Base-by-base conservation (phyloP, 2,888 invertebrate species). In the Pantelozetes paolii region DNA sequence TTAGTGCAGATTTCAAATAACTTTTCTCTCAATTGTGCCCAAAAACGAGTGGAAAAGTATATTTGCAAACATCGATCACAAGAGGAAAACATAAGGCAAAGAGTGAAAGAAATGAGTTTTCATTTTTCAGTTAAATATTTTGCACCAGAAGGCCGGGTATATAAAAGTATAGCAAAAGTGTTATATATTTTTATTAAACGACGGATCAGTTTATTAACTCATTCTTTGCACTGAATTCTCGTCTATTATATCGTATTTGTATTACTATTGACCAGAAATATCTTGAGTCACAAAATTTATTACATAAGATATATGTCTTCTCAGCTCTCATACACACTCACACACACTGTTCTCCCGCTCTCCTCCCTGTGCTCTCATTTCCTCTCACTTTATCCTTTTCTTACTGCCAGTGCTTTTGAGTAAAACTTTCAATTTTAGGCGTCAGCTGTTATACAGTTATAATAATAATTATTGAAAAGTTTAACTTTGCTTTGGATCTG, bases 401-500 rank as follows among this genome's bases (percentile, higher is more conserved):
- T 36, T 36, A 36, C 18, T 45, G 45, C 15, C 45, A 45, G 11
- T 45, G 45, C 54, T 54, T 50, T 50, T 50, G 20, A 50, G 20
- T 59, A n/a, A n/a, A n/a, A n/a, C n/a, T 59, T 59, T 62, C 32
- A 1, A 62, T 62, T 62, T 62, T 20, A 62, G 54, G 62, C 62
- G 62, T 62, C 62, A 62, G 62, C 62, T 62, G 62, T 36, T 62
- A 23, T 62, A 32, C 62, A 26, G 32, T 36, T 62, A 23, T 62
- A 32, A 62, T 62, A 62, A 62, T 62, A 62, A 62, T 62, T 62
- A 62, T 62, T 62, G 62, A 36, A 32, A 62, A 62, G 32, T 62
- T 36, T 36, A 62, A 62, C 28, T 62, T 36, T 62, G 36, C 36
- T 62, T 32, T 32, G 62, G 13, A 32, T 28, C 36, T 15, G 18